phyloP scores from a whole-genome alignment of 2,113 vertebrate genomes.

The Oostethus manadensis region DNA sequence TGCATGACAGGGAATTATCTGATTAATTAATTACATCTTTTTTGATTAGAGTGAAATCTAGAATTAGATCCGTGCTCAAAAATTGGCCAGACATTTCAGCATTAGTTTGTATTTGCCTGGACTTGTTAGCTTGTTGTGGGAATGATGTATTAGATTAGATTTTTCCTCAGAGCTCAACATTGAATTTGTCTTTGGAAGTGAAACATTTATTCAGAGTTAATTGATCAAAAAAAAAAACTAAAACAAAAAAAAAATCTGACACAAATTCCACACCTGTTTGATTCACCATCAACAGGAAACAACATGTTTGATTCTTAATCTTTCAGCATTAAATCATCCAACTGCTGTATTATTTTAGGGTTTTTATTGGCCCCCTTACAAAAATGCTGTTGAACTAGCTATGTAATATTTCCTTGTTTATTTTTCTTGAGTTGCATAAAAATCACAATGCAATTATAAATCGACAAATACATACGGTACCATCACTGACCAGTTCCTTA shows the following conservation, averaged over 20 bases:
- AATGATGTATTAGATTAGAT: constrained; percentile 33
- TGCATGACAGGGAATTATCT: constrained; percentile 69
- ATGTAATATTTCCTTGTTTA: too few relatives aligned
- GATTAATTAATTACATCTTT: constrained; percentile 76
- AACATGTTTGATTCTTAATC: constrained; percentile 14
- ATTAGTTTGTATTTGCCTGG: constrained; percentile 43
- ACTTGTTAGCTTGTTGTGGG: constrained; percentile 32
- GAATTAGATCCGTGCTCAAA: constrained; percentile 61
- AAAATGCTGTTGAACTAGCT: too few relatives aligned
- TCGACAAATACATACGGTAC: too few relatives aligned
- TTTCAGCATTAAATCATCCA: neutral
- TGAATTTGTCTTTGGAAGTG: neutral
- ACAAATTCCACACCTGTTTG: constrained; percentile 45
- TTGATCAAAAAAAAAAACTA: neutral
- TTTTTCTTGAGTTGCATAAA: too few relatives aligned
- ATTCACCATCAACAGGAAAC: constrained; percentile 30
- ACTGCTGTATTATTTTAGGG: neutral
- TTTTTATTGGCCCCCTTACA: too few relatives aligned
- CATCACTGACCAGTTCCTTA: too few relatives aligned
- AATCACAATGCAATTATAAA: too few relatives aligned
- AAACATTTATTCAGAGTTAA: constrained; percentile 7
- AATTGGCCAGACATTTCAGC: constrained; percentile 49
- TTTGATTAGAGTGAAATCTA: constrained; percentile 69
- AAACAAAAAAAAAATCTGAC: neutral
- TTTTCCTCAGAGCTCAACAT: constrained; percentile 16